Percentiles rank a stretch among this genome's conserved stretches.
These are phyloP conservation scores for Xenopus petersii DNA, from an alignment of 2,797 vertebrate genomes.

Conservation along the genomic window DNA sequence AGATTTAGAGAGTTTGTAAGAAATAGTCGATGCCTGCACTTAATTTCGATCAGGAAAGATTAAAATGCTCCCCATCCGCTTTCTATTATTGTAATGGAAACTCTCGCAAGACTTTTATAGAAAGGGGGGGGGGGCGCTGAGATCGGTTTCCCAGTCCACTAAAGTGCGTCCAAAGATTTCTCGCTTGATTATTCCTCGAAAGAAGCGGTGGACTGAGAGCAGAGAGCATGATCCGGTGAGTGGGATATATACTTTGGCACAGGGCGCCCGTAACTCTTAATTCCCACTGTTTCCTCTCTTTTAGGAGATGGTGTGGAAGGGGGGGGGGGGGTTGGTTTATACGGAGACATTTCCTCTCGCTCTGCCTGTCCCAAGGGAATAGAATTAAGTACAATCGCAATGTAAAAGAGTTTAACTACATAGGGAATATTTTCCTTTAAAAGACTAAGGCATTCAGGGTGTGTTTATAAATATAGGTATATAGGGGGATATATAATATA, in stretches of 20 bases:
- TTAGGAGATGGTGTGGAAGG: background rate
- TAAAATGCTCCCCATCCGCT: constrained; percentile 47
- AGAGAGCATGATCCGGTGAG: background rate
- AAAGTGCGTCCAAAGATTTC: constrained; percentile 1
- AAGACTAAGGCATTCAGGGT: too few species aligned
- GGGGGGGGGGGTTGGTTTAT: too few species aligned
- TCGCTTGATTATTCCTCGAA: constrained; percentile 27
- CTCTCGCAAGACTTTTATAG: constrained; percentile 21
- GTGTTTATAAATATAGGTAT: too few species aligned
- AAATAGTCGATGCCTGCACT: constrained; percentile 45
- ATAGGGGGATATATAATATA: too few species aligned
- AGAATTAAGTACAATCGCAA: too few species aligned
- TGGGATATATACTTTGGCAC: constrained; percentile 25
- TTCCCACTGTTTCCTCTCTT: constrained; percentile 13
- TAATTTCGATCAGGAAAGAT: constrained; percentile 51
- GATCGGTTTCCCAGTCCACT: constrained; percentile 11
- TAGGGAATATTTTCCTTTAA: too few species aligned
- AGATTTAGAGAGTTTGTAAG: constrained; percentile 42
- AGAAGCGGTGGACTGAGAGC: constrained; percentile 13
- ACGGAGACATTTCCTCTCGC: too few species aligned
- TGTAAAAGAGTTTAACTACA: too few species aligned
- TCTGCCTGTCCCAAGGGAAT: too few species aligned
- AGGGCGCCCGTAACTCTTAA: background rate
- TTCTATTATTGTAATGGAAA: constrained; percentile 45
- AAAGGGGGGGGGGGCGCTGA: constrained; percentile 16